A percentile compares a stretch with the other conserved stretches of the same genome.
These are phyloP conservation scores for Talpa occidentalis DNA, from an alignment of 2,113 vertebrate genomes.

Conservation along the genomic window DNA sequence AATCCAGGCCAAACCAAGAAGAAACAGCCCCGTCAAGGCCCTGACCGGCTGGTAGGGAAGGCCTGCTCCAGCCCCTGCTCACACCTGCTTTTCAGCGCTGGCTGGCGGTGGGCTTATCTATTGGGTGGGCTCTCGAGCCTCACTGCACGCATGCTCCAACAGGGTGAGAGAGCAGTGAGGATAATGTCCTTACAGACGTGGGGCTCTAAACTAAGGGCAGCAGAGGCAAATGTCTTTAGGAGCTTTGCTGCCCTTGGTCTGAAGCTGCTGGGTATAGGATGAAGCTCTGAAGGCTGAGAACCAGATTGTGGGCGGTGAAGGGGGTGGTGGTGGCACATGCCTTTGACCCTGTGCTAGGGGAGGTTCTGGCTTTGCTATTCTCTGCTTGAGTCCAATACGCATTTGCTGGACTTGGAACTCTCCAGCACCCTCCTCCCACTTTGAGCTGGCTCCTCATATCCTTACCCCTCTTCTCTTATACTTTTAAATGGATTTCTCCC, in stretches of 20 bases:
- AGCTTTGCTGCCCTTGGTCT: background rate
- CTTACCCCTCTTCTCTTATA: background rate
- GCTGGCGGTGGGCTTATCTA: conserved; percentile 63
- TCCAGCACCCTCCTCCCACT: rapidly evolving
- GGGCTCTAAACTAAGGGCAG: conserved; percentile 77
- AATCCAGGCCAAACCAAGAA: background rate
- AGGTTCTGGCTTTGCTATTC: background rate
- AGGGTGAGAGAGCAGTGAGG: conserved; percentile 79
- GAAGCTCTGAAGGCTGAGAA: background rate
- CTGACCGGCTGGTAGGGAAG: background rate
- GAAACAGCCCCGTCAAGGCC: background rate
- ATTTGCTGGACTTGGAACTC: background rate
- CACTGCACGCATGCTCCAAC: conserved; percentile 77
- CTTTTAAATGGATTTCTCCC: background rate
- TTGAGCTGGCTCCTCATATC: background rate
- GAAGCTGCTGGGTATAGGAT: background rate
- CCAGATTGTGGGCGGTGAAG: background rate
- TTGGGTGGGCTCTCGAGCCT: conserved; percentile 68
- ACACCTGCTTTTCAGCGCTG: conserved; percentile 64
- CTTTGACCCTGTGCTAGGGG: background rate
- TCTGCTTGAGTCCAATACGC: background rate
- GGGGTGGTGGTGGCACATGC: background rate
- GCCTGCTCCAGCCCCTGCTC: background rate
- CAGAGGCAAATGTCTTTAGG: background rate
- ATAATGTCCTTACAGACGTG: conserved; percentile 85